Evolutionary conservation across 1,140 invertebrate genomes (phyloP).

Genomic region (Ephestia elutella): DNA sequence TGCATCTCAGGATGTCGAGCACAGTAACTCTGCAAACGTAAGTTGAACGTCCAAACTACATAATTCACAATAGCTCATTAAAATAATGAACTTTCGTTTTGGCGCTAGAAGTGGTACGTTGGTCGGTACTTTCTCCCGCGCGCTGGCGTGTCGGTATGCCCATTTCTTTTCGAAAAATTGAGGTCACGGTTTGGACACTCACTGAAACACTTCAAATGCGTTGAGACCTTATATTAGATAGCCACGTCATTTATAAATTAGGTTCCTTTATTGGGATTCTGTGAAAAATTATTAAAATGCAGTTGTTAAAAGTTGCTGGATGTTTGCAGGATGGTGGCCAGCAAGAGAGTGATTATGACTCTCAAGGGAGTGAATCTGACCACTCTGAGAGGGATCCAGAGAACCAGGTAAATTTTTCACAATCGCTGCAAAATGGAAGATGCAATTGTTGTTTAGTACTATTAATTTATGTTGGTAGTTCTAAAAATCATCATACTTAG

Average conservation of each 20-base stretch:
- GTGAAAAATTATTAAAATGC: slow-evolving; percentile 35
- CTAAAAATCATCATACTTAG: too few relatives aligned
- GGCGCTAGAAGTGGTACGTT: slow-evolving; percentile 54
- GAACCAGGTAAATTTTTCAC: slow-evolving; percentile 35
- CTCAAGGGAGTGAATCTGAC: slow-evolving; percentile 55
- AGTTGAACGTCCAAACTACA: slow-evolving; percentile 34
- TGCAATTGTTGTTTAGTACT: too few relatives aligned
- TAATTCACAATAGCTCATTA: slow-evolving; percentile 24
- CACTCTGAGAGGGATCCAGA: slow-evolving; percentile 58
- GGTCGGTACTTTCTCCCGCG: slow-evolving; percentile 62
- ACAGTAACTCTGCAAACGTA: slow-evolving; percentile 64
- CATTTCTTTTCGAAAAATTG: slow-evolving; percentile 70
- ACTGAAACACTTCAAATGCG: slow-evolving; percentile 41
- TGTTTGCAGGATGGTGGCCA: slow-evolving; percentile 60
- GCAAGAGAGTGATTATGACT: slow-evolving; percentile 62
- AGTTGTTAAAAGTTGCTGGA: slow-evolving; percentile 58
- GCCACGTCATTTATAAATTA: slow-evolving; percentile 33
- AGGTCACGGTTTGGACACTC: slow-evolving; percentile 62
- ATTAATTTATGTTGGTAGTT: too few relatives aligned
- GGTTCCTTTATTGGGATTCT: slow-evolving; percentile 15
- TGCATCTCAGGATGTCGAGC: slow-evolving; percentile 67
- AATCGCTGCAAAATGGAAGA: not conserved
- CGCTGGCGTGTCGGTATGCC: slow-evolving; percentile 65
- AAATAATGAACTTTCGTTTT: slow-evolving; percentile 61
- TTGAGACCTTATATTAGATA: slow-evolving; percentile 43